These are phyloP conservation scores for Arctia plantaginis DNA, from an alignment of 2,888 invertebrate genomes.

Conservation along the genomic window DNA sequence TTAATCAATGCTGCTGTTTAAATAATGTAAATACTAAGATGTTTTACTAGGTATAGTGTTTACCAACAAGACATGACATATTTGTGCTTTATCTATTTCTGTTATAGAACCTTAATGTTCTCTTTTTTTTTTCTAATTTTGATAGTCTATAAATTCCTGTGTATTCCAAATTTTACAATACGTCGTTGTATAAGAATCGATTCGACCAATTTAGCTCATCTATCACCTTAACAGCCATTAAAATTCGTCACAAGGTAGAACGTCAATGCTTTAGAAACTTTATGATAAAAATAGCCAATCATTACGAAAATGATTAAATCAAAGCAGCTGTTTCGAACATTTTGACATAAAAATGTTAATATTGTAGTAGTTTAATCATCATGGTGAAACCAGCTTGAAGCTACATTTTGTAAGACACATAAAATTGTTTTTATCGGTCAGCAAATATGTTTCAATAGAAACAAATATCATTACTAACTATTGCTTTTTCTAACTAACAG, in stretches of 20 bases:
- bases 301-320: conserved; percentile 55
- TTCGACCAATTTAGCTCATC: conserved; percentile 20
- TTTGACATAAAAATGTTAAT: conserved; percentile 66
- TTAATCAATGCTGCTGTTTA: too few relatives aligned
- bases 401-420: conserved; percentile 57
- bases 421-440: conserved; percentile 43
- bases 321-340: conserved; percentile 46
- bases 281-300: conserved; percentile 22
- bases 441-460: conserved; percentile 1
- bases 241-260: conserved; percentile 29
- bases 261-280: conserved; percentile 42
- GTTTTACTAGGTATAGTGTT: not conserved
- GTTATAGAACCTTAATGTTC: too few relatives aligned
- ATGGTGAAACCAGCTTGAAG: conserved; percentile 57
- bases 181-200: not conserved
- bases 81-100: too few relatives aligned
- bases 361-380: conserved; percentile 20
- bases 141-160: too few relatives aligned
- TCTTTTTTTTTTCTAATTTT: too few relatives aligned
- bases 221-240: conserved; percentile 32
- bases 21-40: not conserved
- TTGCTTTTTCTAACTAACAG: too few relatives aligned
- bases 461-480: not conserved
- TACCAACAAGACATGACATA: not conserved
- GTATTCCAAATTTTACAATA: not conserved